Evolutionary conservation across 2,888 invertebrate species (phyloP), one percentile per base, ranked within the genome.

Genomic region (Acronicta leporina): DNA sequence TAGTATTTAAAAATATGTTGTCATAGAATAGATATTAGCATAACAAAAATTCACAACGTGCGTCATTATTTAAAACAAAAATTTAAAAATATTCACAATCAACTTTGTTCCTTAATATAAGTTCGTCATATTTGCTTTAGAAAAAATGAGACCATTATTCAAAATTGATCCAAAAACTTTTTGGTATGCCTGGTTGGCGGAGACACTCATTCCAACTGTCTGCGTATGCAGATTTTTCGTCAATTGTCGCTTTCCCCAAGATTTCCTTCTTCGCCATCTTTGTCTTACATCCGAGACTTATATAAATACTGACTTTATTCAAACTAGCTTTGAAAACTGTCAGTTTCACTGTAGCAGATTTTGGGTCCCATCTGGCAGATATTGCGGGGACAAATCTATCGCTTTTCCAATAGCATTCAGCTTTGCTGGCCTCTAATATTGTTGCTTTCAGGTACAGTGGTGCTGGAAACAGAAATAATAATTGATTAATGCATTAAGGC

Each of bases 401-500:
- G 74, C 97, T 97, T 84, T 97, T 97, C 97, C 97, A 96, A 68
- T 94, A 94, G 67, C 92, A 92, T 74, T 95, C 95, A 0, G 92
- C 91, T 79, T 94, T 95, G 73, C 96, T 96, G 63, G 96, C 95
- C 83, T 97, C 97, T 67, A 96, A 95, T 63, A 97, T 96, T 0
- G 96, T 96, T 61, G 97, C 97, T 90, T 97, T 97, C 67, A 97
- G 95, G 85, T 97, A 97, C 79, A 97, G 94, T 54, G 96, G 96
- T 38, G 96, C 96, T 96, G 88, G 62, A 94, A 92, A 65, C 64
- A 71, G 68, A 75, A 63, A 75, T 38, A 63, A 57, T 48, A 48
- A 51, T 41, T 20, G 47, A 53, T 43, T 15, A 43, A 13, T 20
- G 20, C 11, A 20, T 20, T 20, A 20, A 20, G 20, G 20, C 20